phyloP scores from a whole-genome alignment of 2,888 invertebrate genomes.

The Lepetodrilus schrolli region DNA sequence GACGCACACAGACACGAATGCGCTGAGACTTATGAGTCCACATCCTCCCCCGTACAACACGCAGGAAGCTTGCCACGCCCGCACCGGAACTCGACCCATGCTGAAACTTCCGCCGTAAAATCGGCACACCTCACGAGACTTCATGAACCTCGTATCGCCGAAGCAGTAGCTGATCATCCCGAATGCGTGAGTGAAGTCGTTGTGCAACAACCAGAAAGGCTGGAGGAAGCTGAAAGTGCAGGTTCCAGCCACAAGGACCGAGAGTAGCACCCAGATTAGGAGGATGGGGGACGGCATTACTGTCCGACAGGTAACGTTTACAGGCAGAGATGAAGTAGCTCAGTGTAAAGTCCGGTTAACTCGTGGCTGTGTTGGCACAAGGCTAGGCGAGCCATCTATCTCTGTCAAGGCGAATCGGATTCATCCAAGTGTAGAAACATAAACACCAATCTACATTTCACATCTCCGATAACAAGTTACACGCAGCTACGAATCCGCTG shows the following conservation, averaged over 20 bases:
- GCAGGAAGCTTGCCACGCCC: constrained; percentile 71
- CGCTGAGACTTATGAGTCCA: constrained; percentile 67
- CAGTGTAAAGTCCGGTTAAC: background rate
- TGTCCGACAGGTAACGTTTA: background rate
- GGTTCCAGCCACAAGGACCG: constrained; percentile 72
- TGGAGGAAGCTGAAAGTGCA: constrained; percentile 75
- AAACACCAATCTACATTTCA: background rate
- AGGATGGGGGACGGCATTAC: constrained; percentile 36
- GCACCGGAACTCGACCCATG: constrained; percentile 65
- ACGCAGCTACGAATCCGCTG: background rate
- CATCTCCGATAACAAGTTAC: background rate
- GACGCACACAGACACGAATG: constrained; percentile 63
- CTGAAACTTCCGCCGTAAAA: constrained; percentile 66
- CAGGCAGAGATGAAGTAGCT: background rate
- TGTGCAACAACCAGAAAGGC: constrained; percentile 74
- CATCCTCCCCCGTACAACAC: constrained; percentile 72
- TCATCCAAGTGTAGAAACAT: background rate
- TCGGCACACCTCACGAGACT: constrained; percentile 36
- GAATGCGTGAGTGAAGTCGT: constrained; percentile 59
- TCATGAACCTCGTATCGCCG: constrained; percentile 31
- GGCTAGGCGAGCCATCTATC: background rate
- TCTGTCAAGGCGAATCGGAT: background rate
- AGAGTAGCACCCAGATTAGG: constrained; percentile 73
- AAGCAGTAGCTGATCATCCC: constrained; percentile 64
- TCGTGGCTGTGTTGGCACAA: background rate